phyloP scores from a whole-genome alignment of 2,113 vertebrate genomes.

The Nannobrachium achirus region DNA sequence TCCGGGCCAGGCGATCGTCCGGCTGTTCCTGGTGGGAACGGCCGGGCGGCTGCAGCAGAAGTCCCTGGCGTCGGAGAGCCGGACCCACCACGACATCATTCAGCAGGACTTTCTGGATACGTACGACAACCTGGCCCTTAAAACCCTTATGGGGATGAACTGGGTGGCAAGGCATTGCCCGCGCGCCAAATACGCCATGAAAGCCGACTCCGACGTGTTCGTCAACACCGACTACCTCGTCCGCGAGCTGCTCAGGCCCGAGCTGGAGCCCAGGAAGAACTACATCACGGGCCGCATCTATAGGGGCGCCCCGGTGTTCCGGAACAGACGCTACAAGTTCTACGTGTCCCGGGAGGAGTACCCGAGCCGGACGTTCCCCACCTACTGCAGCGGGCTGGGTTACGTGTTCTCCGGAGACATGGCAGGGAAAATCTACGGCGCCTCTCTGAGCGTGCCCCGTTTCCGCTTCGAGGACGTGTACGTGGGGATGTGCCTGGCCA shows the following conservation, averaged over 20 bases:
- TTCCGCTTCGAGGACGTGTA: too few species aligned
- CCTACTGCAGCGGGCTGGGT: constrained; percentile 96
- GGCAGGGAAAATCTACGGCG: constrained; percentile 88
- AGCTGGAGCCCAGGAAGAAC: constrained; percentile 81
- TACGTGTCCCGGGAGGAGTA: constrained; percentile 94
- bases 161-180: constrained; percentile 94
- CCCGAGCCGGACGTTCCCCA: constrained; percentile 89
- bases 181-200: constrained; percentile 89
- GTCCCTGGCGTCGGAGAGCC: constrained; percentile 87
- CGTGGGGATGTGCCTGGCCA: constrained; percentile 93
- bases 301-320: constrained; percentile 88
- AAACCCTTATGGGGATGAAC: constrained; percentile 98
- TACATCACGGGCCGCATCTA: constrained; percentile 96
- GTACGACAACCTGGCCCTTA: constrained; percentile 96
- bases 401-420: constrained; percentile 96
- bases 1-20: constrained; percentile 79
- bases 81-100: constrained; percentile 87
- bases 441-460: constrained; percentile 85
- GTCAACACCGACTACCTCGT: constrained; percentile 96
- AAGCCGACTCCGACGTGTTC: constrained; percentile 98
- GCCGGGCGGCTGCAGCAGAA: constrained; percentile 79
- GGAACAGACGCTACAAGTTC: constrained; percentile 96
- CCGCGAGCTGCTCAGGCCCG: constrained; percentile 89
- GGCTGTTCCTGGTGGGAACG: constrained; percentile 90
- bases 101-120: constrained; percentile 95